A percentile compares a stretch with the other conserved stretches of the same genome.
These are phyloP conservation scores for Galeopterus variegatus DNA, from an alignment of 2,113 vertebrate genomes.

Conservation along the genomic window DNA sequence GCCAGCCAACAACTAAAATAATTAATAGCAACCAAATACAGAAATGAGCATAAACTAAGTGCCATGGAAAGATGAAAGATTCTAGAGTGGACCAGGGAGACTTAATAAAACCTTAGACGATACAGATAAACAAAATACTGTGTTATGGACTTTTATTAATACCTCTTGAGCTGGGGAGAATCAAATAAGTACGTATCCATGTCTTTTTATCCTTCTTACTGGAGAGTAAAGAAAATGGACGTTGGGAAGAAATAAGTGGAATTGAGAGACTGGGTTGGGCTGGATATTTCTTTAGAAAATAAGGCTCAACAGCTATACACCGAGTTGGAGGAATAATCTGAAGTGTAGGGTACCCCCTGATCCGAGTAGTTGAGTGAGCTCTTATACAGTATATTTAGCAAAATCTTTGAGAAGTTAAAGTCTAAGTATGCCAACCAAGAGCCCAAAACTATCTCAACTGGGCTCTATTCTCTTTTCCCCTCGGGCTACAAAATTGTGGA, in stretches of 20 bases:
- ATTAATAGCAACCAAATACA: background rate
- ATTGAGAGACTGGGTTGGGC: background rate
- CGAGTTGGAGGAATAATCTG: background rate
- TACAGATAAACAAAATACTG: background rate
- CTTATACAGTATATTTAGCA: background rate
- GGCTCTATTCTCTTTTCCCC: background rate
- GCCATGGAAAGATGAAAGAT: background rate
- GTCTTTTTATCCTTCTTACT: background rate
- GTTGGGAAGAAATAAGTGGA: background rate
- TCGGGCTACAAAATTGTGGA: background rate
- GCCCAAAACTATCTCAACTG: background rate
- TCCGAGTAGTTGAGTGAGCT: background rate
- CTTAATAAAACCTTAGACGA: background rate
- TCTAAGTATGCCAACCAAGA: background rate
- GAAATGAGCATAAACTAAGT: background rate
- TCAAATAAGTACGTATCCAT: background rate
- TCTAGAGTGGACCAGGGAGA: background rate
- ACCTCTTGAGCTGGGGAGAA: background rate
- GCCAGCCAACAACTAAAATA: background rate
- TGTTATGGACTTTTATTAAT: background rate
- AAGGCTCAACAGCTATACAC: background rate
- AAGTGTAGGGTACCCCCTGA: background rate
- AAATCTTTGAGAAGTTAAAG: background rate
- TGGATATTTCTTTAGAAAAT: conserved; percentile 11
- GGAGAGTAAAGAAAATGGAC: background rate